Base-by-base conservation (phyloP, 2,113 vertebrate species). In the Numida meleagris region DNA sequence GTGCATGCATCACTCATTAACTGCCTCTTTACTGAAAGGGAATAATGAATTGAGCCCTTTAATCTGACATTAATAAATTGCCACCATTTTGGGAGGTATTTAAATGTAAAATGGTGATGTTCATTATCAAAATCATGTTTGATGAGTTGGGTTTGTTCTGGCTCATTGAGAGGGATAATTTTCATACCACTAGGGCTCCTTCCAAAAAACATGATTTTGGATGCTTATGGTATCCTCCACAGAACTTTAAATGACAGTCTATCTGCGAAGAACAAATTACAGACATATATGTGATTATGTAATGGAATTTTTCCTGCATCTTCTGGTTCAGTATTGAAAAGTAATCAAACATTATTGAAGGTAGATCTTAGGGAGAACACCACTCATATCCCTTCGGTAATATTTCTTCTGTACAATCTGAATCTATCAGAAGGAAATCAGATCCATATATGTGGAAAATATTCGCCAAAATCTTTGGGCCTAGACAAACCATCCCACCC, bases 11-110 rank as follows among this genome's bases (percentile, higher is more conserved):
- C 94, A 93, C 96, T 97, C 95, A 97, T 96, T 97, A 97, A 94
- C 95, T 97, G 94, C 96, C 96, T 96, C 84, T 97, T 95, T 93
- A 88, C 94, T 97, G 94, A 98, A 92, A 72, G 74, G 65, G 93
- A 97, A 93, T 97, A 97, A 98, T 95, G 97, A 97, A 96, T 70
- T 79, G 57, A 96, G 67, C 65, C 86, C 95, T 96, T 96, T 98
- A 97, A 98, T 97, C 95, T 97, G 98, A 97, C 97, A 51, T 95
- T 97, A 98, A 98, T 97, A 97, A 98, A 98, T 97, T 96, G 87
- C 92, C 82, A 95, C 90, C 94, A 97, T 98, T 98, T 98, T 96
- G 90, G 90, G 93, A 97, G 83, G 87, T 90, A 97, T 98, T 97
- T 97, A 94, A 96, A 97, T 96, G 96, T 96, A 97, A 97, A 97